Conservation (phyloP, 2,888 invertebrate genomes). For the Perdita meconis region DNA sequence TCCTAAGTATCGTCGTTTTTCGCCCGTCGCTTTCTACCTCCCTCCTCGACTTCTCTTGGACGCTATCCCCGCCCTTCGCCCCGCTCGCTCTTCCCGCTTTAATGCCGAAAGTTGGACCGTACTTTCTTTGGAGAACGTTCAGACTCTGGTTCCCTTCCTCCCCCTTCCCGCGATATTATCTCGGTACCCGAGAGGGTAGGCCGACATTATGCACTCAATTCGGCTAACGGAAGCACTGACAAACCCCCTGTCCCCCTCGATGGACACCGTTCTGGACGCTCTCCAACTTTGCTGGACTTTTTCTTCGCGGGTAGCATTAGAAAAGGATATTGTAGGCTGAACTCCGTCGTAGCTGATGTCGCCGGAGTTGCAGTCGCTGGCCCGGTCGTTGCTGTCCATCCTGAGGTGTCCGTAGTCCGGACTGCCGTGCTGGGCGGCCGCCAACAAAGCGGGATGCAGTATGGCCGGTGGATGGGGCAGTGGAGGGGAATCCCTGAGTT, state of each 20-base stretch:
- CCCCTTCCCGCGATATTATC: constrained; percentile 25
- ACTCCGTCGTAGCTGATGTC: constrained; percentile 96
- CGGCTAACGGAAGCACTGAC: not conserved
- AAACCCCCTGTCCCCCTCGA: not conserved
- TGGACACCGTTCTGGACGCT: constrained; percentile 45
- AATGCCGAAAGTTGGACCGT: constrained; percentile 46
- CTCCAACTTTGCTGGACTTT: constrained; percentile 43
- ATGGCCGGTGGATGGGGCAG: constrained; percentile 92
- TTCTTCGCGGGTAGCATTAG: constrained; percentile 84
- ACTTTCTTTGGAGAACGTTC: constrained; percentile 54
- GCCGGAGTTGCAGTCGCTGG: constrained; percentile 95
- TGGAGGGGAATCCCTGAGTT: constrained; percentile 92
- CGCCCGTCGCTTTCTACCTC: constrained; percentile 21
- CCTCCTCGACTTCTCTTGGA: constrained; percentile 3
- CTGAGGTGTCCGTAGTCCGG: constrained; percentile 92
- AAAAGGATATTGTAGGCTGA: constrained; percentile 98
- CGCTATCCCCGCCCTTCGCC: not conserved
- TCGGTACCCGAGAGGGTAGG: constrained; percentile 8
- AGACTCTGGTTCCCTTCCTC: constrained; percentile 20
- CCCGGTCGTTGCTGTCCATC: constrained; percentile 93
- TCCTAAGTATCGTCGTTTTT: constrained; percentile 64
- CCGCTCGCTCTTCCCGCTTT: constrained; percentile 32
- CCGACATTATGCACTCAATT: constrained; percentile 1
- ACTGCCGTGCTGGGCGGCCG: constrained; percentile 92
- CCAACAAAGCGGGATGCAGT: constrained; percentile 93